Conservation (phyloP, 2,888 invertebrate genomes). For the Perizoma affinitatum region DNA sequence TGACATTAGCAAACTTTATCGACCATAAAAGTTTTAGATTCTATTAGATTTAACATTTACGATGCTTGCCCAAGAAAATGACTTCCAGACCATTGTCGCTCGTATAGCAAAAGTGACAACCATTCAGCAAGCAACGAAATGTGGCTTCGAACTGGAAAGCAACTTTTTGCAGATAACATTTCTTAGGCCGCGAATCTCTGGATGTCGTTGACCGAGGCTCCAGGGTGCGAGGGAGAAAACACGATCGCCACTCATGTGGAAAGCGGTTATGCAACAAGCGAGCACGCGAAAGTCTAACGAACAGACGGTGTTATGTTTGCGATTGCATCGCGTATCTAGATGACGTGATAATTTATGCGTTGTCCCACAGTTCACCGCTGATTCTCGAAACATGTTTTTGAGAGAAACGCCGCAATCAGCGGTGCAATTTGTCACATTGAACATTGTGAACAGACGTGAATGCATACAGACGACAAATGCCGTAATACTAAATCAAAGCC, state of each 20-base stretch:
- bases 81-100: constrained; percentile 16
- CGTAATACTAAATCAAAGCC: constrained; percentile 22
- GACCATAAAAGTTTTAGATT: constrained; percentile 8
- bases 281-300: constrained; percentile 72
- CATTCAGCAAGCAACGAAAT: constrained; percentile 38
- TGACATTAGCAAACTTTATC: constrained; percentile 12
- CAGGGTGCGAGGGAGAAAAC: constrained; percentile 70
- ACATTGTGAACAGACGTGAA: constrained; percentile 20
- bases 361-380: constrained; percentile 33
- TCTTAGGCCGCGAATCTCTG: constrained; percentile 61
- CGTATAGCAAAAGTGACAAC: constrained; percentile 42
- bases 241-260: constrained; percentile 73
- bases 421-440: constrained; percentile 32
- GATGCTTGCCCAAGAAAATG: constrained; percentile 14
- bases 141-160: constrained; percentile 41
- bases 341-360: constrained; percentile 51
- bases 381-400: constrained; percentile 42
- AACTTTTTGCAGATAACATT: constrained; percentile 45
- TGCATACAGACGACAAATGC: constrained; percentile 23
- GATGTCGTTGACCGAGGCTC: constrained; percentile 76
- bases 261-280: constrained; percentile 80
- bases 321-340: constrained; percentile 63
- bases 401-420: constrained; percentile 35
- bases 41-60: constrained; percentile 14
- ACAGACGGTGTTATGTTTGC: constrained; percentile 53